Conservation (phyloP, 2,113 vertebrate species). For the Drymodes brunneopygia region DNA sequence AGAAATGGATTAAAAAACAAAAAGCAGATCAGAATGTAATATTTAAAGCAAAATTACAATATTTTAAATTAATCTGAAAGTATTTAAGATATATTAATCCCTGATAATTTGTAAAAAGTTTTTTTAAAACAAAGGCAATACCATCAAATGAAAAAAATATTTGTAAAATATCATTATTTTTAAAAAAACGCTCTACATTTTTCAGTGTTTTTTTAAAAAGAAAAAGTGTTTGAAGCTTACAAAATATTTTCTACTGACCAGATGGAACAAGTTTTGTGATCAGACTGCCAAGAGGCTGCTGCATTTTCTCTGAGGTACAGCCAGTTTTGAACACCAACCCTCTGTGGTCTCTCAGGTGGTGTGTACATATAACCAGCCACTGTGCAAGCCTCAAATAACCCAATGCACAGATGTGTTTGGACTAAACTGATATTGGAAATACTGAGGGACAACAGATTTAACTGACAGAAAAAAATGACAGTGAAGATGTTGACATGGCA, state of each 20-base stretch:
- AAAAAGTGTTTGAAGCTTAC: not conserved
- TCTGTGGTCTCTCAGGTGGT: not conserved
- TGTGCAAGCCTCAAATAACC: not conserved
- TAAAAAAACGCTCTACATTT: not conserved
- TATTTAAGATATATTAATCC: not conserved
- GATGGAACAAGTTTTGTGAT: not conserved
- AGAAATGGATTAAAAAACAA: not conserved
- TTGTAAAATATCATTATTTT: not conserved
- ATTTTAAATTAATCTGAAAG: not conserved
- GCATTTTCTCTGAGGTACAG: not conserved
- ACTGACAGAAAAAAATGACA: not conserved
- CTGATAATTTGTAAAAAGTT: not conserved
- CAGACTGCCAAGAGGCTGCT: not conserved
- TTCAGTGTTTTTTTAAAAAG: not conserved
- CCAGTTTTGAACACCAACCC: not conserved
- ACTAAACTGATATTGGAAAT: not conserved
- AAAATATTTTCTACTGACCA: not conserved
- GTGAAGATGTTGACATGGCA: not conserved
- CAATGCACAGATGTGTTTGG: not conserved
- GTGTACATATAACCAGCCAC: not conserved
- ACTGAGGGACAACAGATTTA: not conserved
- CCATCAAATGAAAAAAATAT: not conserved
- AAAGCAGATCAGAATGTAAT: not conserved
- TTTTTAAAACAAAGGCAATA: not conserved
- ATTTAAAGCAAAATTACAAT: not conserved